A percentile compares a stretch with the other conserved stretches of the same genome.
Evolutionary conservation across 2,113 vertebrate species (phyloP).

Genomic region (Rhinichthys klamathensis): DNA sequence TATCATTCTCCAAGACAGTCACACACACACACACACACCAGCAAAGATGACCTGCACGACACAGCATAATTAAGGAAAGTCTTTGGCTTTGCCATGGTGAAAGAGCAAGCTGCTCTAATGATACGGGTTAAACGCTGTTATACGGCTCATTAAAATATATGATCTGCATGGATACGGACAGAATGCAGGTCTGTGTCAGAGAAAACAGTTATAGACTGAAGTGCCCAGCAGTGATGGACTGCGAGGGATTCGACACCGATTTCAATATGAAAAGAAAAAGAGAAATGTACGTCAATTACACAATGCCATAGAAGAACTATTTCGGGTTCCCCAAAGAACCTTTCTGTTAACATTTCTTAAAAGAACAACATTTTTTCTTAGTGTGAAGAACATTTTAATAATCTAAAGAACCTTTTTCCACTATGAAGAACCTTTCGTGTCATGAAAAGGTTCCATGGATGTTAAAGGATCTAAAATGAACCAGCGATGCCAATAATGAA

Average conservation of each 20-base stretch:
- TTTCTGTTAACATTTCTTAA: too few relatives aligned
- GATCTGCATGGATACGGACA: conserved; percentile 68
- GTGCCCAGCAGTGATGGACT: conserved; percentile 64
- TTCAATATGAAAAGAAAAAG: background rate
- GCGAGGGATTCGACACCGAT: conserved; percentile 55
- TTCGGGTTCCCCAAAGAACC: too few relatives aligned
- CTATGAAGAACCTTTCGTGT: too few relatives aligned
- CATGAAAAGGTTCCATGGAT: too few relatives aligned
- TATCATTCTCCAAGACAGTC: conserved; percentile 77
- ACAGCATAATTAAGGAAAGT: conserved; percentile 79
- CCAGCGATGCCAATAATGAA: too few relatives aligned
- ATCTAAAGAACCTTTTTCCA: too few relatives aligned
- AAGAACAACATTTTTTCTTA: too few relatives aligned
- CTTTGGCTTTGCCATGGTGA: conserved; percentile 74
- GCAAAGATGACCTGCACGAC: conserved; percentile 77
- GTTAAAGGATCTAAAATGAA: too few relatives aligned
- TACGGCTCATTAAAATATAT: conserved; percentile 84
- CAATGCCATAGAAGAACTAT: too few relatives aligned
- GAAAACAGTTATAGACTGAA: background rate
- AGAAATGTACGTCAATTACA: too few relatives aligned
- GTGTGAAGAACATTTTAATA: too few relatives aligned
- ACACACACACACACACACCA: conserved; percentile 74
- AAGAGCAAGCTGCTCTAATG: conserved; percentile 80
- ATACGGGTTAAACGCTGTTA: conserved; percentile 82
- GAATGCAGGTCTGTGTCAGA: background rate